Evolutionary conservation across 2,113 vertebrate genomes (phyloP).

Genomic region (Apeltes quadracus): DNA sequence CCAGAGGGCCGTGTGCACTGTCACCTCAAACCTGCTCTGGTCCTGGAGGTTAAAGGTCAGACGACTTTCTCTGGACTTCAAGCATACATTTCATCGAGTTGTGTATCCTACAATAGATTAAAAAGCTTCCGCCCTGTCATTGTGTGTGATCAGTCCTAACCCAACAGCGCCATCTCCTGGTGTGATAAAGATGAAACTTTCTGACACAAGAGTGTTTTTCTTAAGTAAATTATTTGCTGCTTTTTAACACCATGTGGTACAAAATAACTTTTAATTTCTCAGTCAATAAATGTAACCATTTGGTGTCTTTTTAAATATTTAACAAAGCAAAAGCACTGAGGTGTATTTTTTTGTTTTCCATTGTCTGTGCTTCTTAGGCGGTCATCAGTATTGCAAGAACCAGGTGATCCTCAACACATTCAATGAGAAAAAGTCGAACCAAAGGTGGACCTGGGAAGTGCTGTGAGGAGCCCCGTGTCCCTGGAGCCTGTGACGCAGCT

Average conservation of each 20-base stretch:
- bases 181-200: background rate
- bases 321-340: background rate
- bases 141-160: too few species aligned
- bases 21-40: slow-evolving; percentile 87
- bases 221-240: background rate
- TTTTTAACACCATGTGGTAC: background rate
- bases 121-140: background rate
- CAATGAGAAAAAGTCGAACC: slow-evolving; percentile 80
- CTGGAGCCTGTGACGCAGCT: slow-evolving; percentile 21
- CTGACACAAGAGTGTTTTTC: too few species aligned
- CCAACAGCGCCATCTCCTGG: slow-evolving; percentile 42
- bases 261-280: background rate
- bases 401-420: slow-evolving; percentile 88
- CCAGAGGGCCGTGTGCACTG: slow-evolving; percentile 87
- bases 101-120: background rate
- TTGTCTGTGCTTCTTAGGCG: slow-evolving; percentile 80
- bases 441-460: slow-evolving; percentile 89
- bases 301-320: background rate
- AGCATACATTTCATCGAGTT: background rate
- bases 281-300: background rate
- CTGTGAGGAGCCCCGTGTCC: slow-evolving; percentile 70
- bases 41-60: slow-evolving; percentile 97
- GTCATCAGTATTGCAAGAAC: slow-evolving; percentile 88
- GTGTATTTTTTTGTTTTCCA: background rate
- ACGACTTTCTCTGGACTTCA: background rate